Percentiles rank a stretch among this genome's conserved stretches.
phyloP scores from a whole-genome alignment of 2,797 vertebrate species.

The Xenopus petersii region DNA sequence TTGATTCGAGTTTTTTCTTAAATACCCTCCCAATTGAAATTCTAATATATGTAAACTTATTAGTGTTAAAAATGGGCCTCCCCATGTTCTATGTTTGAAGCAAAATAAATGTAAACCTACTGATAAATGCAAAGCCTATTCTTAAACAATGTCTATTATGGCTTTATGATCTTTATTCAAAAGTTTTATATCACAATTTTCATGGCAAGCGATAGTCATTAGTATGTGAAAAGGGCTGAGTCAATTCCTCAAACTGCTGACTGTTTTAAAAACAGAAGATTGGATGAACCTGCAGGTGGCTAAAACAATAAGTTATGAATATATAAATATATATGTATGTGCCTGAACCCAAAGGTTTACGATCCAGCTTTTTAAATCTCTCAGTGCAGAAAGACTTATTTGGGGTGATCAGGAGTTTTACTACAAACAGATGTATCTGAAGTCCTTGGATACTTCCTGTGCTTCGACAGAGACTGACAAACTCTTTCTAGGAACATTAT shows the following conservation, averaged over 20 bases:
- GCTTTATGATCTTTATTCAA: too few species aligned
- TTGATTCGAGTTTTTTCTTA: too few species aligned
- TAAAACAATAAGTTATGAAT: neutral
- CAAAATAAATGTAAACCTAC: too few species aligned
- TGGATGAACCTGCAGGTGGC: neutral
- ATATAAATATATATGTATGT: neutral
- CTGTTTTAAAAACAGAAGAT: neutral
- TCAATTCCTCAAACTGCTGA: neutral
- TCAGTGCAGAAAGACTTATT: neutral
- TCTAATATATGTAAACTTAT: too few species aligned
- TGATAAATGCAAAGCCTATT: too few species aligned
- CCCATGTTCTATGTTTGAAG: too few species aligned
- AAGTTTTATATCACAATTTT: neutral
- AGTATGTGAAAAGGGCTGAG: neutral
- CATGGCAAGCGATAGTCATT: neutral
- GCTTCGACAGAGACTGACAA: neutral
- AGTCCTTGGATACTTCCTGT: constrained; percentile 1
- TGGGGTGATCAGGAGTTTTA: neutral
- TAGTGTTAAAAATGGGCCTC: too few species aligned
- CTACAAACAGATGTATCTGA: neutral
- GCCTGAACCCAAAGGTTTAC: neutral
- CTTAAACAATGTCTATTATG: too few species aligned
- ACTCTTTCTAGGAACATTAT: constrained; percentile 7
- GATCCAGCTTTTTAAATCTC: neutral
- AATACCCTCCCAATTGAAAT: too few species aligned